Evolutionary conservation across 1,140 invertebrate genomes (phyloP).

Genomic region (Laupala kohalensis): DNA sequence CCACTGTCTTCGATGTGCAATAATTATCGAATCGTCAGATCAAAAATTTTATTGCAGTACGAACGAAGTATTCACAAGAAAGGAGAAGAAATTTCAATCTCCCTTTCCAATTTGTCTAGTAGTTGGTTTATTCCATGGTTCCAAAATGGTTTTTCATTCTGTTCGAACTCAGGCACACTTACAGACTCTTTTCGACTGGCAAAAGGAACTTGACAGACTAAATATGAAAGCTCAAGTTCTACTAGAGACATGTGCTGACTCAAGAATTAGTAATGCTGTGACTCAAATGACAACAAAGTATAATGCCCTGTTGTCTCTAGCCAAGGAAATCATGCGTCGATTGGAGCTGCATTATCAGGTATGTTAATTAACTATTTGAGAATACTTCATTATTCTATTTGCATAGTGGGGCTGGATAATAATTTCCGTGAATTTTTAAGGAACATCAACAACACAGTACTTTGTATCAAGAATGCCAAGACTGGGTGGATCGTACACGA

Average conservation of each 20-base stretch:
- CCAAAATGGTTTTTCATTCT: neutral
- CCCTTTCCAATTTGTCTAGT: no score
- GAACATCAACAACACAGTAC: conserved; percentile 82
- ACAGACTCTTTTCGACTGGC: conserved; percentile 86
- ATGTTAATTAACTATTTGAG: conserved; percentile 13
- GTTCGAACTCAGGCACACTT: conserved; percentile 46
- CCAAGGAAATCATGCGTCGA: conserved; percentile 85
- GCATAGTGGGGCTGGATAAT: neutral
- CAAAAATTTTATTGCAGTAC: no score
- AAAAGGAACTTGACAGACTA: conserved; percentile 78
- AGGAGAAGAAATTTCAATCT: no score
- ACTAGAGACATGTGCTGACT: conserved; percentile 83
- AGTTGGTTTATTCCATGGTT: no score
- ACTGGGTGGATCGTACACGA: conserved; percentile 75
- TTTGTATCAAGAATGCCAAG: conserved; percentile 78
- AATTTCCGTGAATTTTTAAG: conserved; percentile 23
- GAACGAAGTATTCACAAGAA: no score
- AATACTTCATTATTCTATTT: neutral
- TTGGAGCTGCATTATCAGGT: conserved; percentile 81
- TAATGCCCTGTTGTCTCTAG: conserved; percentile 75
- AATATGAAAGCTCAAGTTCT: conserved; percentile 73
- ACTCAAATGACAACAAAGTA: conserved; percentile 90
- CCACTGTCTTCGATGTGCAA: no score
- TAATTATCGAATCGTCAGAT: no score
- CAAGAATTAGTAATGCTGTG: conserved; percentile 82